Evolutionary conservation across 2,888 invertebrate species (phyloP).

Genomic region (Lathronympha strigana): DNA sequence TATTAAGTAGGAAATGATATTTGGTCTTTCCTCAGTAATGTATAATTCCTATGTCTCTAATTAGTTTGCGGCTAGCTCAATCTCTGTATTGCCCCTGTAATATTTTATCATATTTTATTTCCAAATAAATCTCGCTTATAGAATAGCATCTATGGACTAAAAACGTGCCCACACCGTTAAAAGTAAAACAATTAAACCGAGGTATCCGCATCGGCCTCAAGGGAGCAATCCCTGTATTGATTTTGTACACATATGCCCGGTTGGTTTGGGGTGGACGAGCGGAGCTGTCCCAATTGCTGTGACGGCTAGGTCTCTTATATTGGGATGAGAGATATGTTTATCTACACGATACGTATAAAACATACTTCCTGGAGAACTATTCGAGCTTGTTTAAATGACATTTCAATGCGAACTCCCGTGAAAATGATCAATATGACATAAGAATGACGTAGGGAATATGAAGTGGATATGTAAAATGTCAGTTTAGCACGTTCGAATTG

Average conservation of each 20-base stretch:
- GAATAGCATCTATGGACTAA: background rate
- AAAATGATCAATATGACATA: too few relatives aligned
- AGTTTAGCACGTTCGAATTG: too few relatives aligned
- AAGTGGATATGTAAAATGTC: too few relatives aligned
- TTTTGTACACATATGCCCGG: slow-evolving; percentile 34
- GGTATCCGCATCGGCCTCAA: slow-evolving; percentile 22
- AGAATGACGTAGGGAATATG: too few relatives aligned
- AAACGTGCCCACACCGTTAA: background rate
- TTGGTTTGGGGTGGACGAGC: slow-evolving; percentile 17
- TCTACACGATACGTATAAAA: background rate
- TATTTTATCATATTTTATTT: background rate
- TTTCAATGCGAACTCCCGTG: too few relatives aligned
- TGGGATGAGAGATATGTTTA: slow-evolving; percentile 5
- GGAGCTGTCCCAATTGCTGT: slow-evolving; percentile 13
- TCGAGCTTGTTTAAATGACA: too few relatives aligned
- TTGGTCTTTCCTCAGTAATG: too few relatives aligned
- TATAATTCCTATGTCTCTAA: too few relatives aligned
- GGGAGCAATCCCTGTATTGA: slow-evolving; percentile 34
- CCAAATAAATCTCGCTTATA: background rate
- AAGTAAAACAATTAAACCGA: slow-evolving; percentile 29
- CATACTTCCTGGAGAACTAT: too few relatives aligned
- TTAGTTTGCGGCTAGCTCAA: too few relatives aligned
- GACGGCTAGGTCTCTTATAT: background rate
- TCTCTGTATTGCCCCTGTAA: too few relatives aligned
- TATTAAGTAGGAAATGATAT: too few relatives aligned